These are phyloP conservation scores for Cenopis cana DNA, from an alignment of 2,888 invertebrate genomes.

Conservation along the genomic window DNA sequence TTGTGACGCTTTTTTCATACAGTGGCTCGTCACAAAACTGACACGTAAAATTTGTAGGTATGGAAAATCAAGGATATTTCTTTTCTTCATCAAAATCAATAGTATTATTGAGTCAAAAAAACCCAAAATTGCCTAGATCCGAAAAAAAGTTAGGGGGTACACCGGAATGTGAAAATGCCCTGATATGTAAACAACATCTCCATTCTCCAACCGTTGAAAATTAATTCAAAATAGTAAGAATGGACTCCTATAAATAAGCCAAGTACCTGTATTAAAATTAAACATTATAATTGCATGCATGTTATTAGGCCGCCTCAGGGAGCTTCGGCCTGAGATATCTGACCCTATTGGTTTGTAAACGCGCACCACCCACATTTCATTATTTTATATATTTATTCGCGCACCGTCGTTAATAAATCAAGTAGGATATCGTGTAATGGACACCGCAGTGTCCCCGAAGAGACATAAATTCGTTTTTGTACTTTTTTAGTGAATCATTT, in stretches of 20 bases:
- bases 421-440: slow-evolving; percentile 81
- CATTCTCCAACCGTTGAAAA: too few species aligned
- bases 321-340: slow-evolving; percentile 15
- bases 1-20: too few species aligned
- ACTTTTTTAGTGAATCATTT: slow-evolving; percentile 77
- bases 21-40: too few species aligned
- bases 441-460: slow-evolving; percentile 75
- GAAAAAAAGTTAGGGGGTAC: too few species aligned
- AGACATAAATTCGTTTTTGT: slow-evolving; percentile 80
- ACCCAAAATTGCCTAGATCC: too few species aligned
- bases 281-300: background rate
- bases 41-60: too few species aligned
- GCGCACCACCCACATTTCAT: slow-evolving; percentile 66
- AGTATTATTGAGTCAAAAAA: too few species aligned
- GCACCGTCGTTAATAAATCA: slow-evolving; percentile 79
- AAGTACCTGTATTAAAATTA: background rate
- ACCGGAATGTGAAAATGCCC: too few species aligned
- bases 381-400: slow-evolving; percentile 68
- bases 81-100: too few species aligned
- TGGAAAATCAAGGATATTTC: too few species aligned
- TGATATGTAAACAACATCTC: too few species aligned
- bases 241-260: background rate
- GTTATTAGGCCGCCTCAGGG: slow-evolving; percentile 6
- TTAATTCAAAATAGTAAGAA: background rate
- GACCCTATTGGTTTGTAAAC: slow-evolving; percentile 14